Base-by-base conservation (phyloP, 2,888 invertebrate genomes). In the Crematogaster levior region DNA sequence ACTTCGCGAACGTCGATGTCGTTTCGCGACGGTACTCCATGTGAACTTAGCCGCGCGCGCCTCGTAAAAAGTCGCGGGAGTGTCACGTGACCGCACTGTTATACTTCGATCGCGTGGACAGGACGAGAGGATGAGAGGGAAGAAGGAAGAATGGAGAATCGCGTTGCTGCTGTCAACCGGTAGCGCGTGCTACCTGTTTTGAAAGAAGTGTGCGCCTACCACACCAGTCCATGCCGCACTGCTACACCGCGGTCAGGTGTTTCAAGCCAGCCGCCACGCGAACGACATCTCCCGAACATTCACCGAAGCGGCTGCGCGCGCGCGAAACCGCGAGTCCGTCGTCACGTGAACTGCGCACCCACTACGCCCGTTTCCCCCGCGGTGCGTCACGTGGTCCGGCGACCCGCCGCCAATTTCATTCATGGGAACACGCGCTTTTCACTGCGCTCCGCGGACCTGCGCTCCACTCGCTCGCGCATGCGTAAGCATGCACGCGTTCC, bases 171-270 rank as follows among this genome's bases (percentile, higher is more conserved):
- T 53, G 58, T 80, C 46, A 82, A 24, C 56, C 65, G 73, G 72
- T 80, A 81, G 75, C 86, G 86, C 88, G 88, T 89, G 90, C 91
- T 90, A 91, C 88, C 85, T 86, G 89, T 92, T 89, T 92, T 91
- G 86, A 89, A 93, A 91, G 90, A 92, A 92, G 91, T 90, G 90
- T 91, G 91, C 86, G 90, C 89, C 90, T 92, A 89, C 92, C 92
- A 89, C 93, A 93, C 93, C 90, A 93, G 93, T 87, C 91, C 91
- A 93, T 92, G 92, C 92, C 88, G 91, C 93, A 93, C 93, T 93
- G 93, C 90, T 90, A 89, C 83, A 80, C 85, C 80, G 82, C 87
- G 83, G 90, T 93, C 93, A 93, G 93, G 93, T 93, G 93, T 93
- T 93, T 93, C 91, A 89, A 91, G 90, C 89, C 87, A 86, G 88